Percentiles rank a stretch among this genome's conserved stretches.
Conservation (phyloP, 2,113 vertebrate species). For the Capreolus pygargus region DNA sequence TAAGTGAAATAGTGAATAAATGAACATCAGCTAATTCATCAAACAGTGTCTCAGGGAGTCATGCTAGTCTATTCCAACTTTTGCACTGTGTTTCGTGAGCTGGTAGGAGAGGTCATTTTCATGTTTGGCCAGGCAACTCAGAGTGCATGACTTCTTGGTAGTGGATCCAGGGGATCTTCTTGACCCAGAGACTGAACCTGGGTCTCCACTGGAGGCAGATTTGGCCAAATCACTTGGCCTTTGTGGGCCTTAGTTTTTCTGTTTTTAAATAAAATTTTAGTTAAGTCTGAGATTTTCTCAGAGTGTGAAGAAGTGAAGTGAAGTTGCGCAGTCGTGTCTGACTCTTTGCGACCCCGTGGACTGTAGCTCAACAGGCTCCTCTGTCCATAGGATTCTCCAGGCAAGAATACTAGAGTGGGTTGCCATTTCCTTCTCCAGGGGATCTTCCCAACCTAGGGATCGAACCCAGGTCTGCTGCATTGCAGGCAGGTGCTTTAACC, state of each 20-base stretch:
- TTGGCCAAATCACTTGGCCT: neutral
- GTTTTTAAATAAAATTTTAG: neutral
- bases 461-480: no score
- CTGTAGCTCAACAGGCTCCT: no score
- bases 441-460: no score
- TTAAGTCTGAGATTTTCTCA: neutral
- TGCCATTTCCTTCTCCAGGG: no score
- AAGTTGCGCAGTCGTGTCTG: no score
- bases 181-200: rapidly evolving
- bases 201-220: neutral
- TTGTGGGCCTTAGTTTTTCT: neutral
- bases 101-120: neutral
- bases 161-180: neutral
- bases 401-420: no score
- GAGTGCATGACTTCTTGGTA: neutral
- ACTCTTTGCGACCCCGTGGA: no score
- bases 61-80: neutral
- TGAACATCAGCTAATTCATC: neutral
- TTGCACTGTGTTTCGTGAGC: neutral
- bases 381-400: no score
- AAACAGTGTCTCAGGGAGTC: neutral
- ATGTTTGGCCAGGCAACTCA: neutral
- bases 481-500: no score
- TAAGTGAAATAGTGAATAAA: neutral
- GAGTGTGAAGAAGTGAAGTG: no score